Evolutionary conservation across 2,797 vertebrate genomes (phyloP).

Genomic region (Nothura maculosa): DNA sequence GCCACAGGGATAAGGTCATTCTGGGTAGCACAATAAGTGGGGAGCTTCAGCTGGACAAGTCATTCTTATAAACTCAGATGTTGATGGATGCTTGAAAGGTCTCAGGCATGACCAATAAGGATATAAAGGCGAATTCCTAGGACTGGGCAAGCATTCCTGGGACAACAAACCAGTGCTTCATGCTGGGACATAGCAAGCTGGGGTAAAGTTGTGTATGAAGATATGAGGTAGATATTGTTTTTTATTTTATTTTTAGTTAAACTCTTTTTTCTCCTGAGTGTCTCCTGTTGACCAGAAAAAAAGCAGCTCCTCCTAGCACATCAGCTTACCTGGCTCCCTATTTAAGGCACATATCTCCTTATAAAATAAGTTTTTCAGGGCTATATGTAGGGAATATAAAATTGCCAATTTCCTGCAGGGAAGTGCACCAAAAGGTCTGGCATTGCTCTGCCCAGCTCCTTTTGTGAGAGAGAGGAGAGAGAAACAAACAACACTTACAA

Average conservation of each 20-base stretch:
- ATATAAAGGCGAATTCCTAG: neutral
- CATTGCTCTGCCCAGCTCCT: neutral
- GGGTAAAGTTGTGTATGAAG: neutral
- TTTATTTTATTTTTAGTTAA: neutral
- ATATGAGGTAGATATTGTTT: neutral
- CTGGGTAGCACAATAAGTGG: accelerated
- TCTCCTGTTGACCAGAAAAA: neutral
- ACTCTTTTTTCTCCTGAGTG: neutral
- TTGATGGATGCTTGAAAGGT: neutral
- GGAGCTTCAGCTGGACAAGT: neutral
- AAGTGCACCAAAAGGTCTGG: neutral
- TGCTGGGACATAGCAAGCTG: neutral
- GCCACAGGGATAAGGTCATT: neutral
- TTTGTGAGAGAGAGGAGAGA: too few relatives aligned
- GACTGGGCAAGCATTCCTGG: neutral
- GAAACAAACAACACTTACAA: neutral
- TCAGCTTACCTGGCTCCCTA: neutral
- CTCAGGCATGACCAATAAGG: neutral
- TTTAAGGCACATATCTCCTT: neutral
- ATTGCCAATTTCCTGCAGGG: neutral
- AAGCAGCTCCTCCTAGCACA: neutral
- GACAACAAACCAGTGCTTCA: neutral
- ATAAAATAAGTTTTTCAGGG: neutral
- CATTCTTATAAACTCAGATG: neutral
- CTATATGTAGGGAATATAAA: too few relatives aligned